These are phyloP conservation scores for Callinectes sapidus DNA, from an alignment of 2,888 invertebrate species.

Conservation along the genomic window DNA sequence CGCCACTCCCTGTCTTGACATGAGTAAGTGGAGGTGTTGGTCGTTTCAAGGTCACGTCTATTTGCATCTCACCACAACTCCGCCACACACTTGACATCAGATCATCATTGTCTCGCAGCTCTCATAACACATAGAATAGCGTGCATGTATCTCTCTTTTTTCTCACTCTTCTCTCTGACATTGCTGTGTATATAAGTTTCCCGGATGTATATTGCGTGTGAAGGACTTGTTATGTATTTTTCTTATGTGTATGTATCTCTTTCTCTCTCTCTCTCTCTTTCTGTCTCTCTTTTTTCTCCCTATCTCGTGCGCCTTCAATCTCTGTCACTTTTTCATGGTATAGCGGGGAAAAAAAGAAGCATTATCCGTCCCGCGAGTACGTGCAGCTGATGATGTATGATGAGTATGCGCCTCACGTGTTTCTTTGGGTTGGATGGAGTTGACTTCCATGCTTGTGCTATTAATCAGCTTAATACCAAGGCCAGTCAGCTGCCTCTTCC, in stretches of 20 bases:
- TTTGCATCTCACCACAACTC: conserved; percentile 27
- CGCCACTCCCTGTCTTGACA: conserved; percentile 5
- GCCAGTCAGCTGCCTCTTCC: conserved; percentile 28
- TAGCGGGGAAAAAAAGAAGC: not conserved
- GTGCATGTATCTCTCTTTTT: conserved; percentile 3
- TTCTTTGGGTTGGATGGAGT: conserved; percentile 9
- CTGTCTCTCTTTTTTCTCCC: not conserved
- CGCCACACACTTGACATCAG: not conserved
- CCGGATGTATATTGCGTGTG: conserved; percentile 12
- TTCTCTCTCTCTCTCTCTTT: not conserved
- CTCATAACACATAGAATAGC: not conserved
- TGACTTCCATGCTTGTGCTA: conserved; percentile 41
- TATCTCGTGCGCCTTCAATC: not conserved
- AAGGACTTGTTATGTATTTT: not conserved
- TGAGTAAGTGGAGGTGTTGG: conserved; percentile 31
- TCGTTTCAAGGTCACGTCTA: conserved; percentile 28
- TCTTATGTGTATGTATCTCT: not conserved
- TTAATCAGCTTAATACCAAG: conserved; percentile 50
- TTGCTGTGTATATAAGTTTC: not conserved
- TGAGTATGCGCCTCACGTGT: conserved; percentile 10
- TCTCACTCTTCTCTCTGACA: not conserved
- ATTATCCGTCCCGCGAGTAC: not conserved
- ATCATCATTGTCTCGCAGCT: conserved; percentile 6
- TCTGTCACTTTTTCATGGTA: not conserved
- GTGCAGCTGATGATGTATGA: conserved; percentile 5